A percentile compares a stretch with the other conserved stretches of the same genome.
These are phyloP conservation scores for Mustelus asterias DNA, from an alignment of 2,113 vertebrate species.

Conservation along the genomic window DNA sequence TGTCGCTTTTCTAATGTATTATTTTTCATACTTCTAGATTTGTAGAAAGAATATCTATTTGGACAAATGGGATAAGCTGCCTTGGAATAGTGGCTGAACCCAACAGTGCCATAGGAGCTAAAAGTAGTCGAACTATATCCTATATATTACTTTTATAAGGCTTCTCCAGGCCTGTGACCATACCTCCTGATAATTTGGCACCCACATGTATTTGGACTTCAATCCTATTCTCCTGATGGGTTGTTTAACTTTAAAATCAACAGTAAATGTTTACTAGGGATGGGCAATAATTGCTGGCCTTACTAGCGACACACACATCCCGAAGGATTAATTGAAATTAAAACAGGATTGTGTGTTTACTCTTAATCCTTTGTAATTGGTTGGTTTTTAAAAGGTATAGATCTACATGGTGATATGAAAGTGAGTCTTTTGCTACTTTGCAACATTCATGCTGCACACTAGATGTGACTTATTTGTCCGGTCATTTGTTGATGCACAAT, in stretches of 20 bases:
- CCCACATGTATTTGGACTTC: not conserved
- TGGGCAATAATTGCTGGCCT: not conserved
- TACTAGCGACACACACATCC: not conserved
- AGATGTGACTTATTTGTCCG: slow-evolving; percentile 7
- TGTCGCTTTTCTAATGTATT: not conserved
- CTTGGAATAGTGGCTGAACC: not conserved
- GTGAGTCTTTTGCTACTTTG: not conserved
- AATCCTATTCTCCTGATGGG: not conserved
- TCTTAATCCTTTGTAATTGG: not conserved
- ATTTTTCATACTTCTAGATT: not conserved
- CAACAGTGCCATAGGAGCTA: not conserved
- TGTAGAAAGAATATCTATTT: not conserved
- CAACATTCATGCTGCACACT: not conserved
- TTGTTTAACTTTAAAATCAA: not conserved
- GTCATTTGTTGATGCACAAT: not conserved
- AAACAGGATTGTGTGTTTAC: not conserved
- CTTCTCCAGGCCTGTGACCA: not conserved
- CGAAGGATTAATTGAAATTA: not conserved
- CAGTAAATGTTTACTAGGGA: not conserved
- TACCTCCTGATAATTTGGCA: not conserved
- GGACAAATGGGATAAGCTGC: not conserved
- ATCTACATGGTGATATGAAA: not conserved
- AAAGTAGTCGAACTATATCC: not conserved
- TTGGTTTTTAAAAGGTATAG: not conserved
- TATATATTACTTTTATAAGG: not conserved